Evolutionary conservation across 2,888 invertebrate genomes (phyloP), one percentile per base, ranked within the genome.

Genomic region (Volucella inanis): DNA sequence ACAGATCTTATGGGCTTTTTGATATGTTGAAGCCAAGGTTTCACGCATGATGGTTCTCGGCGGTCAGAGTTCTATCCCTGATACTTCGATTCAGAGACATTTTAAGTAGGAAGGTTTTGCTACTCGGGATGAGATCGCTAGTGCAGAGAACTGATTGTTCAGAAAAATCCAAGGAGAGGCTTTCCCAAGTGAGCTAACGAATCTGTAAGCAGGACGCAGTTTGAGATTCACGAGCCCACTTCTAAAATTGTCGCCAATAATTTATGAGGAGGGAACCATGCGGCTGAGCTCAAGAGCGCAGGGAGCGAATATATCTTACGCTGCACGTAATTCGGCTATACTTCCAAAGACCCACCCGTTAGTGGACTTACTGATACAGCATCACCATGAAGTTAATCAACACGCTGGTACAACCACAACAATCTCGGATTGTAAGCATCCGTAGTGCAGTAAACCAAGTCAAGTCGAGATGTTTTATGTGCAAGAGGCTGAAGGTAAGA

Each of bases 101-200:
- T n/a, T n/a, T n/a, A n/a, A n/a, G n/a, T n/a, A n/a, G n/a, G 57
- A 62, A 11, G 45, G 8, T 38, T 72, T 62, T 11, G 59, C 22
- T 6, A 31, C 43, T 12, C 72, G 54, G 6, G 9, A 39, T 18
- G 50, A 47, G 11, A 43, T 59, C 52, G 0, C 18, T 8, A 18
- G 12, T 14, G 18, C 49, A 8, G 22, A 59, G n/a, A 14, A 50
- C n/a, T 71, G 50, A 49, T 9, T 59, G 12, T 71, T 71, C 11
- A 38, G 22, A 18, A 74, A 62, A 31, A 54, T 74, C 15, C 72
- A 72, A 52, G n/a, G 52, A 31, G 62, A 74, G 3, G 52, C n/a
- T 11, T 74, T 74, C 38, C 54, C 50, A 10, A 31, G 38, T 31
- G 62, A 74, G 14, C 11, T 43, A 6, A n/a, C 45, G 41, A 43